A percentile compares a stretch with the other conserved stretches of the same genome.
Conservation (phyloP, 2,888 invertebrate species). For the Crocallis elinguaria region DNA sequence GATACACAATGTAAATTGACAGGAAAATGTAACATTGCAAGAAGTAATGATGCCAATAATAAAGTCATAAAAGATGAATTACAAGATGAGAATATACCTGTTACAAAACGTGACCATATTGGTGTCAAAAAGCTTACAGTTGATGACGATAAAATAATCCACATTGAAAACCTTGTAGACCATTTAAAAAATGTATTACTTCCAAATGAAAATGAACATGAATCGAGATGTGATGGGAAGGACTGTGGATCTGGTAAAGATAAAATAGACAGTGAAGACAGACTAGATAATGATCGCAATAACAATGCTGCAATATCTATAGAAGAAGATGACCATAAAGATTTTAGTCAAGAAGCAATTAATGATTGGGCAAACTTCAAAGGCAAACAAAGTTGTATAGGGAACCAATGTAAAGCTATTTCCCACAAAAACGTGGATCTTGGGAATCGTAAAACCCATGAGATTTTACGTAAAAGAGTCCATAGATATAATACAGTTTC, state of each 20-base stretch:
- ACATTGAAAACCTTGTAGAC: neutral
- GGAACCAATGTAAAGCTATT: neutral
- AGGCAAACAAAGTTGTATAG: neutral
- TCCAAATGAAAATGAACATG: neutral
- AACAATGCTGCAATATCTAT: neutral
- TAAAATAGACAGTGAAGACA: too few relatives aligned
- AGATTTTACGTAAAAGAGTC: neutral
- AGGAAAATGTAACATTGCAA: neutral
- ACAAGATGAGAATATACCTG: neutral
- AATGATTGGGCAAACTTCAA: slow-evolving; percentile 4
- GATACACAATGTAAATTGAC: neutral
- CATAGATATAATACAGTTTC: too few relatives aligned
- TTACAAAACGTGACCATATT: too few relatives aligned
- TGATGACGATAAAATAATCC: neutral
- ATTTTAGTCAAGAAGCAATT: slow-evolving; percentile 10
- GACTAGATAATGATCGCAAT: neutral
- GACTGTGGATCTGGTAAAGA: neutral
- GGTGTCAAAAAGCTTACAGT: too few relatives aligned
- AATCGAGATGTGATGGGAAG: neutral
- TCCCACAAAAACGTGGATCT: neutral
- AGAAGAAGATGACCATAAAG: neutral
- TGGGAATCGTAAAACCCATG: neutral
- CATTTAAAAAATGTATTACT: neutral
- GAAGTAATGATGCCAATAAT: neutral
- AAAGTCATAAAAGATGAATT: neutral